Evolutionary conservation across 2,888 invertebrate species (phyloP).

Genomic region (Dioctria linearis): DNA sequence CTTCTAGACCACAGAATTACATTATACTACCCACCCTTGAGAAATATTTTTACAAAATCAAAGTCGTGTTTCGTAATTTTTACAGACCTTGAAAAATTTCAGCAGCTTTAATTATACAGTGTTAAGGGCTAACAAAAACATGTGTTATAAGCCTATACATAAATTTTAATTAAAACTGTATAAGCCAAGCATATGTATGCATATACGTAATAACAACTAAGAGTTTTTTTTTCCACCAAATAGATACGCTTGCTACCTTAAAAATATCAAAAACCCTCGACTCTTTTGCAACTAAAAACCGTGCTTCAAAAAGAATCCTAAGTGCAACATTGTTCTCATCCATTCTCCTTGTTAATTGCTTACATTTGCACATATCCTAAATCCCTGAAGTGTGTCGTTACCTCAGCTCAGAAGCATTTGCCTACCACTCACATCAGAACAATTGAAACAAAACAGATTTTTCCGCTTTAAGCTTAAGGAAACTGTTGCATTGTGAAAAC

Average conservation of each 20-base stretch:
- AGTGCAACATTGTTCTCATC: slow-evolving; percentile 23
- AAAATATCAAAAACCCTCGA: too few species aligned
- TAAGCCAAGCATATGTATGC: too few species aligned
- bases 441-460: slow-evolving; percentile 23
- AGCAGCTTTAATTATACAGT: too few species aligned
- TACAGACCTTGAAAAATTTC: too few species aligned
- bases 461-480: slow-evolving; percentile 23
- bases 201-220: too few species aligned
- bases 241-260: not conserved
- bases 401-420: slow-evolving; percentile 16
- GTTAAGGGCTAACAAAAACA: too few species aligned
- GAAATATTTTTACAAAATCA: too few species aligned
- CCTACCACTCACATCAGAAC: slow-evolving; percentile 1
- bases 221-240: not conserved
- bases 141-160: too few species aligned
- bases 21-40: too few species aligned
- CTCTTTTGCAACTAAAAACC: not conserved
- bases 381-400: slow-evolving; percentile 7
- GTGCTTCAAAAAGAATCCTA: not conserved
- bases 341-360: slow-evolving; percentile 10
- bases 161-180: too few species aligned
- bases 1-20: too few species aligned
- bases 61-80: too few species aligned
- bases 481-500: slow-evolving; percentile 28
- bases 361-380: slow-evolving; percentile 28